A percentile compares a stretch with the other conserved stretches of the same genome.
Evolutionary conservation across 2,888 invertebrate species (phyloP).

Genomic region (Melikaiella ostensackeni): DNA sequence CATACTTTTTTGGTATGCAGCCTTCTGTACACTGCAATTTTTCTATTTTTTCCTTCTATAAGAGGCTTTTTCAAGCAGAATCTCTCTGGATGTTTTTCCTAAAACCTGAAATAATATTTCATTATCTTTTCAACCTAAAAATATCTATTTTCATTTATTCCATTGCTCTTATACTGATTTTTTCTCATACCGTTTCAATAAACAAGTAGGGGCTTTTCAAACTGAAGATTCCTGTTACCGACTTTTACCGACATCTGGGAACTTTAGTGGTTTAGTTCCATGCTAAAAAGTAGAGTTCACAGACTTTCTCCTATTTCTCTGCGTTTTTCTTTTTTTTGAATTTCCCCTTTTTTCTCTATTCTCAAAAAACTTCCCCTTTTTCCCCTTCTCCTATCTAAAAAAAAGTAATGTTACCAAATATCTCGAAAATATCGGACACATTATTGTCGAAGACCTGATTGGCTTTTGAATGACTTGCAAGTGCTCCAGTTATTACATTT

Average conservation of each 20-base stretch:
- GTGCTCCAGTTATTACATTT: no score
- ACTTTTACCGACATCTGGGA: neutral
- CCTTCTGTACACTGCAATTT: slow-evolving; percentile 41
- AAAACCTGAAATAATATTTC: neutral
- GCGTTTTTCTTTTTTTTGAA: no score
- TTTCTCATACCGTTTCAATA: slow-evolving; percentile 42
- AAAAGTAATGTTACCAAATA: no score
- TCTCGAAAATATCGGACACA: no score
- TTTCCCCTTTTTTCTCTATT: no score
- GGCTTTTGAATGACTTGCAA: no score
- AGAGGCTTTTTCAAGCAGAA: neutral
- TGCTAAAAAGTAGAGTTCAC: no score
- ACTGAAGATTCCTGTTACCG: neutral
- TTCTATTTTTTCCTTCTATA: neutral
- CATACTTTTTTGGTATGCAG: slow-evolving; percentile 44
- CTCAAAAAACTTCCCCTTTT: no score
- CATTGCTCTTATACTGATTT: slow-evolving; percentile 12
- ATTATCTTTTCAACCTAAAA: slow-evolving; percentile 1
- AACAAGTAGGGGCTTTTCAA: neutral
- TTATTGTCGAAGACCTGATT: no score
- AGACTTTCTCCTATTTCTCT: no score
- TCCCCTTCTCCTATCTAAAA: no score
- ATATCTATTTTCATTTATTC: slow-evolving; percentile 36
- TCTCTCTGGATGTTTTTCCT: neutral
- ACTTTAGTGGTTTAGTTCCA: no score